phyloP scores from a whole-genome alignment of 2,113 vertebrate genomes.

The Nyctibius bracteatus region DNA sequence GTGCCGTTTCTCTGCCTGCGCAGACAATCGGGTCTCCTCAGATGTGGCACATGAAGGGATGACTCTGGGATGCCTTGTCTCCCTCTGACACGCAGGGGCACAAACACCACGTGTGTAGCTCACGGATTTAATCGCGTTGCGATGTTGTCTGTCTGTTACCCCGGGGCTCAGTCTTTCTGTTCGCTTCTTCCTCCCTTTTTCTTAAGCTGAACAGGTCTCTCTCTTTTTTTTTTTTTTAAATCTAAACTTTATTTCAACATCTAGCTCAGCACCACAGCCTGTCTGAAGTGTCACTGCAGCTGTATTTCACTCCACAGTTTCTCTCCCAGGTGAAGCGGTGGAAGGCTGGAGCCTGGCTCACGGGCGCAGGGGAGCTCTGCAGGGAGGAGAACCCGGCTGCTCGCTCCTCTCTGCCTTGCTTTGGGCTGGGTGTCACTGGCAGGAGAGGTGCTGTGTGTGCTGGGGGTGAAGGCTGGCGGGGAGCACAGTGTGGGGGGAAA shows the following conservation, averaged over 20 bases:
- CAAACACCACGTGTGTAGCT: rapidly evolving
- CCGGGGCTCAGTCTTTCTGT: rapidly evolving
- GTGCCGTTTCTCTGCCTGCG: rapidly evolving
- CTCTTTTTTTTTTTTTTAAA: neutral
- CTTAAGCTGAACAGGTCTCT: conserved; percentile 11
- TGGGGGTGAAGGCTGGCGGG: neutral
- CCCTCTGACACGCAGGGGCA: neutral
- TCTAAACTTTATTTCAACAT: neutral
- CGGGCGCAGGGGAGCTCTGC: neutral
- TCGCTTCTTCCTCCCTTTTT: neutral
- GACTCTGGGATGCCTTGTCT: rapidly evolving
- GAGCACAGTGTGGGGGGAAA: neutral
- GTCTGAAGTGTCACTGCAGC: neutral
- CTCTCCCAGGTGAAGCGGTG: neutral
- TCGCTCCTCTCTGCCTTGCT: neutral
- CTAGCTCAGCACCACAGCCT: neutral
- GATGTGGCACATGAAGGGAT: rapidly evolving
- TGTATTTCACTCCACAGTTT: neutral
- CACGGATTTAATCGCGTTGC: too few relatives aligned
- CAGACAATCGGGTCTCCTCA: rapidly evolving
- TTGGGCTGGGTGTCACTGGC: neutral
- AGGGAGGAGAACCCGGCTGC: neutral
- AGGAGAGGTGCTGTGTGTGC: neutral
- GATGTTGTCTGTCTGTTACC: rapidly evolving
- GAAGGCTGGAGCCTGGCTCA: neutral